Percentiles rank a stretch among this genome's conserved stretches.
Evolutionary conservation across 1,140 invertebrate genomes (phyloP).

Genomic region (Drosophila kanapiae): DNA sequence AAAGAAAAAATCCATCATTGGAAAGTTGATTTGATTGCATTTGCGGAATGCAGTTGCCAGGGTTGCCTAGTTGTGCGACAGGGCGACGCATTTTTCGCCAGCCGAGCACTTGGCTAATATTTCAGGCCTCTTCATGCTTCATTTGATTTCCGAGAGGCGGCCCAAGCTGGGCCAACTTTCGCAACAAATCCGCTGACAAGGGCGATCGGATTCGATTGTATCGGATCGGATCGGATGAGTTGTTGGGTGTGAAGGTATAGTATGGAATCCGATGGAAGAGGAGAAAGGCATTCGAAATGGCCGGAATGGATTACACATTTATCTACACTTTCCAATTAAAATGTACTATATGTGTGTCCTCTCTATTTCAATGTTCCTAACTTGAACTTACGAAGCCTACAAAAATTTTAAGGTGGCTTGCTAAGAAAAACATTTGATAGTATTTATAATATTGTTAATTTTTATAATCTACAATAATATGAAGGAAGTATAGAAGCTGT

Average conservation of each 20-base stretch:
- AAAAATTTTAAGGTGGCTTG: not conserved
- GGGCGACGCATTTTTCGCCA: slow-evolving; percentile 63
- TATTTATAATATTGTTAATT: not conserved
- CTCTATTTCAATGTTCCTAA: not conserved
- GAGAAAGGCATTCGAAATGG: slow-evolving; percentile 40
- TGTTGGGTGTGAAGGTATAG: slow-evolving; percentile 6
- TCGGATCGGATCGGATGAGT: slow-evolving; percentile 3
- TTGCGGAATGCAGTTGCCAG: slow-evolving; percentile 68
- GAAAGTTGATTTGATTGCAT: slow-evolving; percentile 79
- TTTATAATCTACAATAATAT: not conserved
- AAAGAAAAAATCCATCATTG: slow-evolving; percentile 75
- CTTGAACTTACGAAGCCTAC: too few species aligned
- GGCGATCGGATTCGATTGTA: slow-evolving; percentile 40
- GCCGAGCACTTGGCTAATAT: slow-evolving; percentile 56
- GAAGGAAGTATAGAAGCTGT: not conserved
- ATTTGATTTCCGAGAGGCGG: slow-evolving; percentile 53
- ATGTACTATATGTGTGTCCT: not conserved
- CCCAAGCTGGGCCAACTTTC: slow-evolving; percentile 27
- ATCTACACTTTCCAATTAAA: not conserved
- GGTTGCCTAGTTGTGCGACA: slow-evolving; percentile 68
- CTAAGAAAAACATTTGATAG: not conserved
- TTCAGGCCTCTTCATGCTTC: slow-evolving; percentile 73
- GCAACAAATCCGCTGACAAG: slow-evolving; percentile 32
- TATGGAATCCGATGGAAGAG: slow-evolving; percentile 10
- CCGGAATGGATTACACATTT: slow-evolving; percentile 24